phyloP scores from a whole-genome alignment of 1,140 invertebrate species.

The Oryctes rhinoceros region DNA sequence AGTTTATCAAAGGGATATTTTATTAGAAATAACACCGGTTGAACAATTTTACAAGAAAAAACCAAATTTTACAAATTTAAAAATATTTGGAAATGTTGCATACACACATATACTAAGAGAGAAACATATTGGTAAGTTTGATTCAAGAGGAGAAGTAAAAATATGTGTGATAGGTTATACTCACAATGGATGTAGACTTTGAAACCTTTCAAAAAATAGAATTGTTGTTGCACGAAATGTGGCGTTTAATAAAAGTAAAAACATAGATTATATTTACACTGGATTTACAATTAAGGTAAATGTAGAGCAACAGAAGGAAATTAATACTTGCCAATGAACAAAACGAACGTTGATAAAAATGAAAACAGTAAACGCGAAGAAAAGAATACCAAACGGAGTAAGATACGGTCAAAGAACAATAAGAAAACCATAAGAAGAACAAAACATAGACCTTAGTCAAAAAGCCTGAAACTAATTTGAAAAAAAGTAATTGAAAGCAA shows the following conservation, averaged over 20 bases:
- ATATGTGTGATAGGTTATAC: no score
- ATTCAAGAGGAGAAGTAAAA: conserved; percentile 44
- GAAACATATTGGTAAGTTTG: conserved; percentile 43
- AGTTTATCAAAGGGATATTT: conserved; percentile 13
- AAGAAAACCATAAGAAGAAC: not conserved
- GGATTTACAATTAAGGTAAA: not conserved
- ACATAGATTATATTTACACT: not conserved
- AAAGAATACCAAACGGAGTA: conserved; percentile 10
- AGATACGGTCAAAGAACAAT: conserved; percentile 12
- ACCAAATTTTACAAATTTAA: conserved; percentile 49
- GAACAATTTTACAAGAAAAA: conserved; percentile 54
- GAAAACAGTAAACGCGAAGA: no score
- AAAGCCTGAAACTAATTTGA: not conserved
- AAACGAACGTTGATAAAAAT: no score
- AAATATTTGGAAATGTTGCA: conserved; percentile 52
- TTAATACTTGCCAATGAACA: no score
- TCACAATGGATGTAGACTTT: conserved; percentile 53
- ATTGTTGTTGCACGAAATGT: conserved; percentile 48
- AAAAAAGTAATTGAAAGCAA: not conserved
- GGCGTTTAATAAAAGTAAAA: conserved; percentile 42
- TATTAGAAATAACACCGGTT: conserved; percentile 46
- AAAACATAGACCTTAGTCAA: not conserved
- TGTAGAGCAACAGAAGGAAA: not conserved
- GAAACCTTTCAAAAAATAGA: conserved; percentile 47
- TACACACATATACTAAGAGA: conserved; percentile 45